Evolutionary conservation across 2,888 invertebrate genomes (phyloP), one percentile per base, ranked within the genome.

Genomic region (Petrolisthes cinctipes): DNA sequence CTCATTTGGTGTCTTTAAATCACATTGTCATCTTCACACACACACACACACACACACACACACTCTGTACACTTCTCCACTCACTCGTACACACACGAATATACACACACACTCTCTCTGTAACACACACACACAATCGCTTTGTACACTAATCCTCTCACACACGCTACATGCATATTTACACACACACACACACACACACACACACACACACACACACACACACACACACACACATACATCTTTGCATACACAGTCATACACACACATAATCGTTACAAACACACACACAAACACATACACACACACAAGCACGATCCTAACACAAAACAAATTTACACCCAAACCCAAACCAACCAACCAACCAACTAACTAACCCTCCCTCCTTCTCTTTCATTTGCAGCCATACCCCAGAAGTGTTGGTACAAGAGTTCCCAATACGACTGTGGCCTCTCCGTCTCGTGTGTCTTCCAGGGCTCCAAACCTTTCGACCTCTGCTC

Each of bases 401-500:
- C 92, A 93, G 93, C 93, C 89, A 93, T 93, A 85, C 93, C 93
- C 4, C 93, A 93, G 90, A 92, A 92, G 76, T 93, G 93, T 92
- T 96, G 97, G 91, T 97, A 96, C 94, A 95, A 96, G 90, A 97
- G 97, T 5, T 95, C 96, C 37, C 95, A 96, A 92, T 97, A 96
- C 94, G 96, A 97, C 91, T 98, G 98, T 92, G 97, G 97, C 0
- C 94, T 98, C 90, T 97, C 97, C 93, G 96, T 98, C 92, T 96
- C 97, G 89, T 98, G 98, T 93, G 97, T 97, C 14, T 94, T 98
- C 86, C 96, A 96, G 5, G 97, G 98, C 0, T 97, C 97, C 5
- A 95, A 96, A 91, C 97, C 97, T 0, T 93, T 98, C 92, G 97
- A 98, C 93, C 94, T 97, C 0, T 98, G 98, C 93, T 97, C 97